Evolutionary conservation across 2,113 vertebrate species (phyloP), one percentile per base, ranked within the genome.

Genomic region (Pleuronectes platessa): DNA sequence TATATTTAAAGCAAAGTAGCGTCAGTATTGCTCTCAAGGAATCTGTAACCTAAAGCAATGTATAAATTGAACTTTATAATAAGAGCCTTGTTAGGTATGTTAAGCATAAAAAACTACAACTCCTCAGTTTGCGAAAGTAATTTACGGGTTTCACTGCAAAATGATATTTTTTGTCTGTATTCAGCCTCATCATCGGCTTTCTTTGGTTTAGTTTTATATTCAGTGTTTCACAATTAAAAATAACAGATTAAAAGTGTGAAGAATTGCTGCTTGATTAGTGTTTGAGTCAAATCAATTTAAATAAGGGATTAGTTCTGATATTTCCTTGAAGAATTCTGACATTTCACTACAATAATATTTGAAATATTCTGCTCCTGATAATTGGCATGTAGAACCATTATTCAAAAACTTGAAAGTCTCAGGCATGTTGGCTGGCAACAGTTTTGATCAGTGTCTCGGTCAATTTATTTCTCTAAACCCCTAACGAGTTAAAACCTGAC

Each of bases 331-430:
- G 3, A 1, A 21, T 56, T 2, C 24, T 35, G 70, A 72, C 20
- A 23, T 62, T 56, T 51, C 24, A 42, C n/a, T 56, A 45, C 10
- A 9, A 69, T 31, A 40, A 42, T n/a, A 26, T 35, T 35, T 40
- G 54, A 78, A 63, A 73, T n/a, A 58, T 17, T 65, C 86, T 82
- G 54, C 61, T 49, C 4, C 31, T 49, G 62, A 3, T 58, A 76
- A 83, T 61, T 51, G 9, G 9, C 42, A n/a, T 0, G 27, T 31
- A 60, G 3, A 55, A 45, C 14, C 4, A 67, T 59, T 68, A 0
- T 45, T 73, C 2, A 60, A 31, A 47, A 68, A 35, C 24, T 15
- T 63, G n/a, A 67, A 21, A 74, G 21, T 62, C 27, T 15, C 59
- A 76, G 59, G 71, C 26, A 21, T 40, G n/a, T 23, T 54, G 65